These are phyloP conservation scores for Meghimatium bilineatum DNA, from an alignment of 2,888 invertebrate genomes.

Conservation along the genomic window DNA sequence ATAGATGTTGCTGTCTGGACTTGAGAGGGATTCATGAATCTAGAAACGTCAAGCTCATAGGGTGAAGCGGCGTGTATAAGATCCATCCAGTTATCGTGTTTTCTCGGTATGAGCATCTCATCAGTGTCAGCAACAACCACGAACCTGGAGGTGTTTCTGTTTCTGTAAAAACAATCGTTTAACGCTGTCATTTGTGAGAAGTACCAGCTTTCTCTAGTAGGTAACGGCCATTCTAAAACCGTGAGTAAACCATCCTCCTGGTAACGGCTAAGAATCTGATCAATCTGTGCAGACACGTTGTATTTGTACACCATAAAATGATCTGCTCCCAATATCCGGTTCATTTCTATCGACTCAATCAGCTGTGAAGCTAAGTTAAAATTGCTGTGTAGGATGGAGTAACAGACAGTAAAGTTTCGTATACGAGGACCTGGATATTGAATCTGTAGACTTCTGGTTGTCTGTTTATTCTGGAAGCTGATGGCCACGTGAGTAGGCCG, in stretches of 20 bases:
- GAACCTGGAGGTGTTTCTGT: slow-evolving; percentile 24
- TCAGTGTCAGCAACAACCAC: slow-evolving; percentile 28
- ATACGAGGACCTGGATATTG: slow-evolving; percentile 18
- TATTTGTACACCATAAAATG: slow-evolving; percentile 41
- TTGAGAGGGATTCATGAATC: neutral
- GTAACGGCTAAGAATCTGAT: slow-evolving; percentile 27
- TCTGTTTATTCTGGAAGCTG: neutral
- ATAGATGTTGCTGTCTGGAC: neutral
- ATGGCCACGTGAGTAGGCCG: neutral
- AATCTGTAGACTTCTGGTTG: slow-evolving; percentile 22
- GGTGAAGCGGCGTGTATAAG: neutral
- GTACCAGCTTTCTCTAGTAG: neutral
- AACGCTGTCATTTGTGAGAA: slow-evolving; percentile 15
- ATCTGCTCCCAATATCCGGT: slow-evolving; percentile 39
- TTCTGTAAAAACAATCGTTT: slow-evolving; percentile 43
- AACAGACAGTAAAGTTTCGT: slow-evolving; percentile 41
- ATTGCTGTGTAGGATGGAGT: slow-evolving; percentile 7
- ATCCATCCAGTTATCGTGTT: slow-evolving; percentile 18
- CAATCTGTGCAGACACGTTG: slow-evolving; percentile 3
- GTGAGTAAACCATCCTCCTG: slow-evolving; percentile 28
- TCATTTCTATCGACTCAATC: slow-evolving; percentile 34
- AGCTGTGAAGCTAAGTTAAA: slow-evolving; percentile 23
- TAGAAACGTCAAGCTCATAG: neutral
- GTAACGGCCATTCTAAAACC: slow-evolving; percentile 31
- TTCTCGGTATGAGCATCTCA: slow-evolving; percentile 21